Evolutionary conservation across 2,888 invertebrate genomes (phyloP), one percentile per base, ranked within the genome.

Genomic region (Eledona agricola): DNA sequence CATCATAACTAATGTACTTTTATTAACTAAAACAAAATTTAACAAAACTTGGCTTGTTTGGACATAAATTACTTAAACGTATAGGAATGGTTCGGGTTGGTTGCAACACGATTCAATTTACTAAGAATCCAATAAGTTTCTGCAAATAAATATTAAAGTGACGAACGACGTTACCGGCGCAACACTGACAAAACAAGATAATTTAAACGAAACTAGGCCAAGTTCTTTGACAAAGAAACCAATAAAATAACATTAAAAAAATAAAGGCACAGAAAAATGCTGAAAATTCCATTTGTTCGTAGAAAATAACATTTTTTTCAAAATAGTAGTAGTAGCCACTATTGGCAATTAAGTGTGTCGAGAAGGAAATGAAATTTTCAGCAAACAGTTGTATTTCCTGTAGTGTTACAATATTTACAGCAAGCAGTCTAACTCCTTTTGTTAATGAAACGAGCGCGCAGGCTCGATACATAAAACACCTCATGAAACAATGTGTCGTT

Each of bases 391-490:
- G 28, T 51, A 40, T 47, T 56, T 51, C 40, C 34, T 42, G 35
- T 53, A 51, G 49, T 47, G 57, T 58, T 53, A 46, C 54, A 45
- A 29, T 55, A 58, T 59, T 31, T 56, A 59, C 56, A 58, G 37
- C 22, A 65, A 67, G 67, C 62, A 67, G 65, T 61, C 67, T 67
- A 65, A 65, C 65, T 64, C 65, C 67, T 67, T 62, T 62, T 62
- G 17, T 35, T 55, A 46, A 51, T 31, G 45, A 49, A 38, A 54
- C 29, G 28, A 42, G 32, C 40, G 4, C 16, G 28, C 7, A 29
- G 28, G 40, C 45, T 31, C 31, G 7, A 31, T 16, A 40, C 15
- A 52, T 29, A 53, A 53, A 46, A 55, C 55, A 55, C 13, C 31
- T 31, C 16, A 3, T 12, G 16, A 26, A 51, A 53, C 28, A 55